A percentile compares a stretch with the other conserved stretches of the same genome.
phyloP scores from a whole-genome alignment of 2,113 vertebrate genomes.

The Bubalus kerabau region DNA sequence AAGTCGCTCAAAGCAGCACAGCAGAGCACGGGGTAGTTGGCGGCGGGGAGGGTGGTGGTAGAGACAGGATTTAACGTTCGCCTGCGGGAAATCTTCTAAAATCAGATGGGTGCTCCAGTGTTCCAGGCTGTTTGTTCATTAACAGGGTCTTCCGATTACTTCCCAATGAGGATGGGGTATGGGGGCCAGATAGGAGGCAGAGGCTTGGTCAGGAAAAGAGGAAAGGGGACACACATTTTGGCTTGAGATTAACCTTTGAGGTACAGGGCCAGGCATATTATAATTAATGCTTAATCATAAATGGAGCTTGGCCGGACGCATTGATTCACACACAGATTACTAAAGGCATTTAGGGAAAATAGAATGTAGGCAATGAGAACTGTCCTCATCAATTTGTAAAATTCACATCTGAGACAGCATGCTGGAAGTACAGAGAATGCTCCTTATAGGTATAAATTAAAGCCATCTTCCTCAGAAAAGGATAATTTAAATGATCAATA shows the following conservation, averaged over 20 bases:
- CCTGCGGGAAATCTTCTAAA: conserved; percentile 17
- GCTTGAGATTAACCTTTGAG: conserved; percentile 1
- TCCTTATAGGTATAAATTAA: conserved; percentile 8
- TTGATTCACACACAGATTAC: conserved; percentile 21
- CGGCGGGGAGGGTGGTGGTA: not conserved
- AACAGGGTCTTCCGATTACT: not conserved
- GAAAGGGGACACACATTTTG: conserved; percentile 33
- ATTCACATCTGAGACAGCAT: not conserved
- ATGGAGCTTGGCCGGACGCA: not conserved
- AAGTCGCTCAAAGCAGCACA: not conserved
- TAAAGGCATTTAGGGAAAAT: conserved; percentile 29
- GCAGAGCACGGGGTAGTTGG: not conserved
- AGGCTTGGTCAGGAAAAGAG: not conserved
- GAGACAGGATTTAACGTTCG: not conserved
- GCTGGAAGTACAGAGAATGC: not conserved
- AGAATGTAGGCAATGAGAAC: conserved; percentile 24
- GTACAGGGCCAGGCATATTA: not conserved
- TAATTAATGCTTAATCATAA: conserved; percentile 51
- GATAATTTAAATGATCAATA: conserved; percentile 40
- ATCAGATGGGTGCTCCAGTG: not conserved
- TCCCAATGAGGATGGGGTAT: not conserved
- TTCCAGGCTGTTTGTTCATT: conserved; percentile 18
- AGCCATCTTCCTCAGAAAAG: not conserved
- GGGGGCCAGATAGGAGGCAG: not conserved
- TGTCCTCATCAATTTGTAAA: conserved; percentile 35